These are phyloP conservation scores for Drosophila ananassae DNA, from an alignment of 1,140 invertebrate species.

Conservation along the genomic window DNA sequence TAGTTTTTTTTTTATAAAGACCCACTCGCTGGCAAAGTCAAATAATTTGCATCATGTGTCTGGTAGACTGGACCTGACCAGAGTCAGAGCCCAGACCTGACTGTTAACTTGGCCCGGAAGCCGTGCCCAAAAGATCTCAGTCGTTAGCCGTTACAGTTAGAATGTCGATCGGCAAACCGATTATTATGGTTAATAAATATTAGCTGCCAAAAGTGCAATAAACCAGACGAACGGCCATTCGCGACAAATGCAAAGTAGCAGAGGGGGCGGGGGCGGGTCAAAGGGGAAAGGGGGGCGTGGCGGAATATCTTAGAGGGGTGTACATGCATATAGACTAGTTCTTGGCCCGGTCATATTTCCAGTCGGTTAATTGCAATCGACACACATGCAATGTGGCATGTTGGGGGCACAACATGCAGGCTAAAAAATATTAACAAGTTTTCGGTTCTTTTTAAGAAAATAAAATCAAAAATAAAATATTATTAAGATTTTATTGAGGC, in stretches of 20 bases:
- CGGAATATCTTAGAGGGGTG: background rate
- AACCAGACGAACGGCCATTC: conserved; percentile 51
- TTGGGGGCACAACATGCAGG: background rate
- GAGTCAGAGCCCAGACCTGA: conserved; percentile 26
- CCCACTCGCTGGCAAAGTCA: background rate
- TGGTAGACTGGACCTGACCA: background rate
- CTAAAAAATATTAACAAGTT: background rate
- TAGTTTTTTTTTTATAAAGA: background rate
- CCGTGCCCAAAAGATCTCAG: conserved; percentile 63
- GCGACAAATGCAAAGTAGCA: conserved; percentile 46
- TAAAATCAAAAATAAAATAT: background rate
- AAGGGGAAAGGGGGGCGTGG: conserved; percentile 2
- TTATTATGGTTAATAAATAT: conserved; percentile 79
- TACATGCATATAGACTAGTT: conserved; percentile 2
- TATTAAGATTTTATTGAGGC: no score
- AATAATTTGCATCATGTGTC: conserved; percentile 27
- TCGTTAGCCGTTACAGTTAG: conserved; percentile 31
- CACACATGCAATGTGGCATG: conserved; percentile 23
- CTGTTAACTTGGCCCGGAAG: conserved; percentile 53
- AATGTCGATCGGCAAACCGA: conserved; percentile 36
- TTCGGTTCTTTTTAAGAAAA: background rate
- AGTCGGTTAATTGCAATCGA: conserved; percentile 54
- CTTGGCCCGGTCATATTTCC: conserved; percentile 37
- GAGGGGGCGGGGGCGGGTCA: conserved; percentile 7
- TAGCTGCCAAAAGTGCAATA: conserved; percentile 77